These are phyloP conservation scores for Entelurus aequoreus DNA, from an alignment of 2,113 vertebrate species.

Conservation along the genomic window DNA sequence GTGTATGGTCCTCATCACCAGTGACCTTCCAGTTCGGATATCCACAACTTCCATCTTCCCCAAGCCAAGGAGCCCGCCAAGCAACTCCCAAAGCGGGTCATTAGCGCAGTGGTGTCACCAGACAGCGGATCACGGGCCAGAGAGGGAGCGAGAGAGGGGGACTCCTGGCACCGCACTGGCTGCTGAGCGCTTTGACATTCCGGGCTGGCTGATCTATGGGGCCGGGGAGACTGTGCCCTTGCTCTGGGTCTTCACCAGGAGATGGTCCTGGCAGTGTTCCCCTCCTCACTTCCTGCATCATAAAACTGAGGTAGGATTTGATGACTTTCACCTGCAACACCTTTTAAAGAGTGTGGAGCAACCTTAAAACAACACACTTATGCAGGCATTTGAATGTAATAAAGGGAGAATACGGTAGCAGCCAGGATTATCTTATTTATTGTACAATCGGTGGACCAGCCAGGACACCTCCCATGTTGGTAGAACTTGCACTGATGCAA, in stretches of 20 bases:
- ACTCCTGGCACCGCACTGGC: slow-evolving; percentile 70
- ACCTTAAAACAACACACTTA: background rate
- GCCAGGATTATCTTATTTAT: background rate
- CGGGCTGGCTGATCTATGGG: slow-evolving; percentile 78
- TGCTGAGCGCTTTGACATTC: slow-evolving; percentile 77
- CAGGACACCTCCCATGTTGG: no score
- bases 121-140: slow-evolving; percentile 74
- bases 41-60: slow-evolving; percentile 70
- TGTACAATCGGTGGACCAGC: background rate
- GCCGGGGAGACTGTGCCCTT: slow-evolving; percentile 75
- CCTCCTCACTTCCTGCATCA: slow-evolving; percentile 63
- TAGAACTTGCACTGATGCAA: no score
- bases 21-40: slow-evolving; percentile 74
- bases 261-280: slow-evolving; percentile 65
- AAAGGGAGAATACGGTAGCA: background rate
- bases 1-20: slow-evolving; percentile 55
- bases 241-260: slow-evolving; percentile 70
- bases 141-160: slow-evolving; percentile 66
- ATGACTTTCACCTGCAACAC: slow-evolving; percentile 8
- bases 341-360: background rate
- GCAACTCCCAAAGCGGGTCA: slow-evolving; percentile 73
- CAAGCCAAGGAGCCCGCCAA: slow-evolving; percentile 69
- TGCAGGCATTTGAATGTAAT: background rate
- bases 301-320: slow-evolving; percentile 34
- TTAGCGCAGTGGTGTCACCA: slow-evolving; percentile 76